phyloP scores from a whole-genome alignment of 2,113 vertebrate species.

The Leiothrix lutea region DNA sequence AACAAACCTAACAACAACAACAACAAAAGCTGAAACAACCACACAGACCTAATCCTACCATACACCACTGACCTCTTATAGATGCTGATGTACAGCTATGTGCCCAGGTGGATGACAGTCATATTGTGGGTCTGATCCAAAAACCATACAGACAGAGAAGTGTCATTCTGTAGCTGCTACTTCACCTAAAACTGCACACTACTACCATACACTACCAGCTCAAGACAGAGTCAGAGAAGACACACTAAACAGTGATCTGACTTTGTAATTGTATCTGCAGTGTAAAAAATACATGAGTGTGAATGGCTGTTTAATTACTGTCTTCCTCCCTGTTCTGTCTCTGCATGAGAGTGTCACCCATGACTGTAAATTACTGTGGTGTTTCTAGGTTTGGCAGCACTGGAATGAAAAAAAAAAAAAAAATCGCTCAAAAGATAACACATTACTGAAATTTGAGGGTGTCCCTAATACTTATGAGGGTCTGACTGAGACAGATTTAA shows the following conservation, averaged over 20 bases:
- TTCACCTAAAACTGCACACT: neutral
- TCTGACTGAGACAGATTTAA: neutral
- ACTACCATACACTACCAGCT: neutral
- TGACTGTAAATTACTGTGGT: neutral
- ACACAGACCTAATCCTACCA: neutral
- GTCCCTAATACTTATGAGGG: accelerated
- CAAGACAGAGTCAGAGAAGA: neutral
- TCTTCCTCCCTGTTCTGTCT: neutral
- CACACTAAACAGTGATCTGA: neutral
- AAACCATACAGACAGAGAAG: neutral
- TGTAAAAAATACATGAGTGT: neutral
- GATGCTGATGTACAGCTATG: neutral
- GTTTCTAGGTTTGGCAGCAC: neutral
- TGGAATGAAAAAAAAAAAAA: neutral
- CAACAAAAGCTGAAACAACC: neutral
- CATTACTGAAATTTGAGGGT: neutral
- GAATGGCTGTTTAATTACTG: neutral
- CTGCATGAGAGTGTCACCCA: no score
- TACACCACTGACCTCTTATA: neutral
- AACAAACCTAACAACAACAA: neutral
- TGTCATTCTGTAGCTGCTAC: neutral
- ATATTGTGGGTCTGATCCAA: neutral
- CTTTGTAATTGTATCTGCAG: neutral
- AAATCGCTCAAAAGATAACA: neutral
- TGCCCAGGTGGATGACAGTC: neutral